phyloP scores from a whole-genome alignment of 2,113 vertebrate species.

The Pampusana beccarii region DNA sequence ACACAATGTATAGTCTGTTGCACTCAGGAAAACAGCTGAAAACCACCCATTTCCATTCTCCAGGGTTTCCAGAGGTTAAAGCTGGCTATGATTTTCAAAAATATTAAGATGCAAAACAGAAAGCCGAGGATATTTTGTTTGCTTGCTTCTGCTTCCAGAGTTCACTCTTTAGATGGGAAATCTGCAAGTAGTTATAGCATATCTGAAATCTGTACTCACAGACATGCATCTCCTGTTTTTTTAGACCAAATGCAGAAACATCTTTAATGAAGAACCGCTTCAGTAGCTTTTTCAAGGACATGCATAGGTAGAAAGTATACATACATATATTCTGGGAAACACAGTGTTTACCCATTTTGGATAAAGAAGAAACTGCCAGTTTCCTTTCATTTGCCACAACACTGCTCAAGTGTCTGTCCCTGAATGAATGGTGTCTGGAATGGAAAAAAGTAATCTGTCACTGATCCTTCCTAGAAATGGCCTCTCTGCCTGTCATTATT shows the following conservation, averaged over 20 bases:
- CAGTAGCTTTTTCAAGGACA: neutral
- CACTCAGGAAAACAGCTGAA: neutral
- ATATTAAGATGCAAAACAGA: neutral
- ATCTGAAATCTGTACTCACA: neutral
- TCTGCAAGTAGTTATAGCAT: neutral
- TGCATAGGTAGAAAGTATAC: neutral
- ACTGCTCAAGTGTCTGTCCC: neutral
- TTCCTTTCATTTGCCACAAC: constrained; percentile 25
- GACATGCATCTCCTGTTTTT: neutral
- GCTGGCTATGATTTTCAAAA: neutral
- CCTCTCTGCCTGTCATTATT: neutral
- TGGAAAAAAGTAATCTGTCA: neutral
- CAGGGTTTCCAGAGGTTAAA: neutral
- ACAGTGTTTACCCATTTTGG: neutral
- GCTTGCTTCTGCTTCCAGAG: neutral
- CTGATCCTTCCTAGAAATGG: neutral
- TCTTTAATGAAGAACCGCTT: neutral
- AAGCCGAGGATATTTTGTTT: neutral
- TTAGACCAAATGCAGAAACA: neutral
- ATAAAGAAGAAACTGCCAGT: neutral
- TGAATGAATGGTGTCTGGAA: neutral
- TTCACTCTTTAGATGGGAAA: neutral
- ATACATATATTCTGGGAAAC: neutral
- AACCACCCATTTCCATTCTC: neutral
- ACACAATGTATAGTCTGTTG: neutral